phyloP scores from a whole-genome alignment of 1,140 invertebrate species.

The Drosophila biarmipes region DNA sequence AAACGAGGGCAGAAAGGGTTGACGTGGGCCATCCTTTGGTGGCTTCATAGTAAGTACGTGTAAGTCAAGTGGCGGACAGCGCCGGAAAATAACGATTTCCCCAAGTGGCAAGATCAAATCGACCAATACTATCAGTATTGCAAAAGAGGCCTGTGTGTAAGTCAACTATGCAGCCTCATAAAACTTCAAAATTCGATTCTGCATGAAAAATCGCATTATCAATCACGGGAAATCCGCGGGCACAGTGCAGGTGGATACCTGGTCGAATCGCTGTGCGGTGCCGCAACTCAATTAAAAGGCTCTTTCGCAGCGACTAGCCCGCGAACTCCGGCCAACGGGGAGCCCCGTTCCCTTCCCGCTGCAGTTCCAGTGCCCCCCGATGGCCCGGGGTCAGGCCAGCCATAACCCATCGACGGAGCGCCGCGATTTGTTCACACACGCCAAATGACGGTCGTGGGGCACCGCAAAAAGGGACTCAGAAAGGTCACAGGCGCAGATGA shows the following conservation, averaged over 20 bases:
- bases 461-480: slow-evolving; percentile 20
- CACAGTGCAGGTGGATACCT: neutral
- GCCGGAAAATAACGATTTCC: neutral
- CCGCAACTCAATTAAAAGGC: slow-evolving; percentile 29
- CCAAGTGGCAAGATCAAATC: too few relatives aligned
- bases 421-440: slow-evolving; percentile 10
- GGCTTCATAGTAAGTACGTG: neutral
- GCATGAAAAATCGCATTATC: neutral
- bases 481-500: slow-evolving; percentile 29
- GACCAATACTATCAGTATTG: neutral
- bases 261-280: slow-evolving; percentile 6
- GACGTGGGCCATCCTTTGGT: too few relatives aligned
- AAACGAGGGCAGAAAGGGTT: neutral
- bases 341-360: neutral
- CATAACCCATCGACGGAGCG: neutral
- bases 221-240: neutral
- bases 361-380: neutral
- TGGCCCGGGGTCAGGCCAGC: slow-evolving; percentile 1
- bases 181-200: neutral
- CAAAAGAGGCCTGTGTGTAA: neutral
- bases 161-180: neutral
- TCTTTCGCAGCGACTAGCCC: slow-evolving; percentile 5
- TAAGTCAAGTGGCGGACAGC: slow-evolving; percentile 25
- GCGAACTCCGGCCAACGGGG: neutral
- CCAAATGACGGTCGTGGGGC: slow-evolving; percentile 18